phyloP scores from a whole-genome alignment of 2,797 vertebrate genomes.

The Scarus forsteni region DNA sequence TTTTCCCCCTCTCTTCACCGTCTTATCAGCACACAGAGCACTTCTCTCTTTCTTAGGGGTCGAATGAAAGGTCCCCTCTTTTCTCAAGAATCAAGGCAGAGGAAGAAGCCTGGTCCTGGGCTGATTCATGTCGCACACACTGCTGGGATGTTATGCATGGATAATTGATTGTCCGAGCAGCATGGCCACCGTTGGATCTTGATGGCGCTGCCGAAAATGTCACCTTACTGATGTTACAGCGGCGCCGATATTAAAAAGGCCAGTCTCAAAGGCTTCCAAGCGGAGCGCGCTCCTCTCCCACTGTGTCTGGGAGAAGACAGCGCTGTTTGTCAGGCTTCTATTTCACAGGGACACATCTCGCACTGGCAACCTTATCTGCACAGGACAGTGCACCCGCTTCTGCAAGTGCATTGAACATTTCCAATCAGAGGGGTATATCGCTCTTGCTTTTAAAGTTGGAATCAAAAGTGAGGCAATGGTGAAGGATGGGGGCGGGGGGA shows the following conservation, averaged over 20 bases:
- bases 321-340: constrained; percentile 81
- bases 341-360: constrained; percentile 79
- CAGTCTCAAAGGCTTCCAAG: constrained; percentile 84
- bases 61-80: constrained; percentile 76
- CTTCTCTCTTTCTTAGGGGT: constrained; percentile 77
- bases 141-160: constrained; percentile 83
- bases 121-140: constrained; percentile 86
- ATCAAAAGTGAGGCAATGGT: constrained; percentile 80
- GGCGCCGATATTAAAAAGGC: constrained; percentile 85
- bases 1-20: constrained; percentile 60
- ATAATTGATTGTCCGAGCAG: constrained; percentile 88
- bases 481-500: constrained; percentile 19
- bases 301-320: constrained; percentile 80
- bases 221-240: constrained; percentile 88
- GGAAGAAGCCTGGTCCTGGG: constrained; percentile 74
- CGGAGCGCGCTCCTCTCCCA: constrained; percentile 77
- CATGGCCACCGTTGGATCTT: constrained; percentile 85
- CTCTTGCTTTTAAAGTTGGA: constrained; percentile 81
- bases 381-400: constrained; percentile 84
- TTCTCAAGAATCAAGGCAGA: constrained; percentile 76
- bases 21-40: constrained; percentile 77
- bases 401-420: constrained; percentile 83
- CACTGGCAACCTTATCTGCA: constrained; percentile 84
- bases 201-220: constrained; percentile 87
- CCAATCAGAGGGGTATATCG: constrained; percentile 82